phyloP scores from a whole-genome alignment of 1,140 invertebrate species.

The Thaumetopoea pityocampa region DNA sequence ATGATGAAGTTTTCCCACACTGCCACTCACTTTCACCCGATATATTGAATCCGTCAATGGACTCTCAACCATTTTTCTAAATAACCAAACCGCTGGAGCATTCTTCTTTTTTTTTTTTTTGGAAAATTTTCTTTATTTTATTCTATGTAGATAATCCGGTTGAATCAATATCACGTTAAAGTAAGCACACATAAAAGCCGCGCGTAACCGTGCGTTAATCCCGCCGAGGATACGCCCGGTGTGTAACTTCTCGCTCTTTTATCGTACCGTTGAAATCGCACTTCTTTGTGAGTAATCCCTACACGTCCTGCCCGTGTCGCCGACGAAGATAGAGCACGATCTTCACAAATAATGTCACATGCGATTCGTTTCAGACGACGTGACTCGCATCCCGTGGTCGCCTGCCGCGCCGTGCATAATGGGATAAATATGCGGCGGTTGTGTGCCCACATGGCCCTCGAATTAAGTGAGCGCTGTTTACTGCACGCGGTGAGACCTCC shows the following conservation, averaged over 20 bases:
- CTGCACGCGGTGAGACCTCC: conserved; percentile 55
- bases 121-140: not conserved
- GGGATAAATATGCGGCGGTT: conserved; percentile 73
- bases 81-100: too few species aligned
- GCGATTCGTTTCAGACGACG: conserved; percentile 73
- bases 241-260: conserved; percentile 68
- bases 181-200: conserved; percentile 19
- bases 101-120: not conserved
- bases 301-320: conserved; percentile 67
- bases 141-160: not conserved
- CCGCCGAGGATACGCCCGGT: conserved; percentile 52
- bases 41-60: too few species aligned
- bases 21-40: too few species aligned
- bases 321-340: conserved; percentile 76
- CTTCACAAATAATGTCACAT: conserved; percentile 76
- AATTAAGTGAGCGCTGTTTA: conserved; percentile 70
- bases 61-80: too few species aligned
- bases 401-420: conserved; percentile 68
- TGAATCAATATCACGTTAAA: conserved; percentile 8
- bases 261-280: conserved; percentile 73
- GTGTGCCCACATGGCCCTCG: conserved; percentile 66
- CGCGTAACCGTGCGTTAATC: conserved; percentile 61
- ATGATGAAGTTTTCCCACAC: too few species aligned
- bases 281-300: conserved; percentile 74
- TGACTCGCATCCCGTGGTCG: conserved; percentile 67